Evolutionary conservation across 2,888 invertebrate genomes (phyloP).

Genomic region (Hirtodrosophila alboralis): DNA sequence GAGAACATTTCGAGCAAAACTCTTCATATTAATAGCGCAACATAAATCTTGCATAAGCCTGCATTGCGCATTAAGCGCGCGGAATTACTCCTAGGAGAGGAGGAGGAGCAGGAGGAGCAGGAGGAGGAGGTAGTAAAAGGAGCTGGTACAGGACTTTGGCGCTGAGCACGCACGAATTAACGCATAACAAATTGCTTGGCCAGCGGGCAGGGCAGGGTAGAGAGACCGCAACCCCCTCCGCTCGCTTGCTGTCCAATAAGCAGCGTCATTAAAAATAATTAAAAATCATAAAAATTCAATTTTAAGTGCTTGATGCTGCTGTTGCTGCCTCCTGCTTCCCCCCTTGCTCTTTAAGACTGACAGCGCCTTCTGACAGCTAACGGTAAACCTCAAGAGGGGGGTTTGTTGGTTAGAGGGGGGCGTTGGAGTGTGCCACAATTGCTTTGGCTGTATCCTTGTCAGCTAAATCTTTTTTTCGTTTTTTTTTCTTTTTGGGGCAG

Average conservation of each 20-base stretch:
- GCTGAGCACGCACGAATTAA: constrained; percentile 80
- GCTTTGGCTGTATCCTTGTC: constrained; percentile 2
- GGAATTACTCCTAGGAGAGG: constrained; percentile 61
- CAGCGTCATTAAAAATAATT: constrained; percentile 82
- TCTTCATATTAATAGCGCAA: constrained; percentile 78
- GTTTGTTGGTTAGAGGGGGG: no score
- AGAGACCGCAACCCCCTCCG: constrained; percentile 1
- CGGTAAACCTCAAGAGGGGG: constrained; percentile 48
- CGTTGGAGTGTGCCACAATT: constrained; percentile 3
- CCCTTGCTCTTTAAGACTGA: constrained; percentile 21
- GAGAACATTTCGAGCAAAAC: constrained; percentile 74
- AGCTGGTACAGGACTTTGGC: no score
- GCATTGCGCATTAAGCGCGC: constrained; percentile 79
- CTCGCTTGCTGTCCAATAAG: constrained; percentile 60
- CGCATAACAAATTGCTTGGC: constrained; percentile 75
- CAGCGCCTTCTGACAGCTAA: constrained; percentile 64
- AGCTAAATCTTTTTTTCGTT: constrained; percentile 52
- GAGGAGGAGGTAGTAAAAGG: neutral
- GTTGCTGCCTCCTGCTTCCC: constrained; percentile 24
- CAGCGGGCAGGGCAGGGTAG: constrained; percentile 57
- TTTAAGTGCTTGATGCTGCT: constrained; percentile 68
- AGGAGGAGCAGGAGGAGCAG: neutral
- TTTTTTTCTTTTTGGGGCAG: no score
- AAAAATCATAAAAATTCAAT: constrained; percentile 82
- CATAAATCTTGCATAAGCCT: constrained; percentile 80